A percentile compares a stretch with the other conserved stretches of the same genome.
Conservation (phyloP, 2,797 vertebrate genomes). For the Siniperca undulata region DNA sequence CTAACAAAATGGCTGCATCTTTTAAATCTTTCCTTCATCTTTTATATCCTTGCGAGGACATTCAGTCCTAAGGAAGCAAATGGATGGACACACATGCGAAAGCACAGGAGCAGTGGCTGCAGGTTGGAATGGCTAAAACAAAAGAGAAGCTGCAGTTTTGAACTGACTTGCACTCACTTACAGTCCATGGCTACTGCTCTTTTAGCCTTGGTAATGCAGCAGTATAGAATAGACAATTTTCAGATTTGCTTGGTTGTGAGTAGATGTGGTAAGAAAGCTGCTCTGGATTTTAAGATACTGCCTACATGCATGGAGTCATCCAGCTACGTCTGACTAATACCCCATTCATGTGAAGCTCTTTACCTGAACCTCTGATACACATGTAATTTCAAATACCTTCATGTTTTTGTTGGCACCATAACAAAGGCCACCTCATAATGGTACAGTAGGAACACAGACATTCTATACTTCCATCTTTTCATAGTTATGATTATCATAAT, state of each 20-base stretch:
- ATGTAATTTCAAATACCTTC: neutral
- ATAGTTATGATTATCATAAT: neutral
- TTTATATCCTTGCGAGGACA: neutral
- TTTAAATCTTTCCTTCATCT: neutral
- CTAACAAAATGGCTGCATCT: neutral
- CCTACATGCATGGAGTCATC: constrained; percentile 9
- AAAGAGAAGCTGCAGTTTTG: neutral
- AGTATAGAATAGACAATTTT: neutral
- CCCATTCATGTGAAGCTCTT: neutral
- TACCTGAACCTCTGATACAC: neutral
- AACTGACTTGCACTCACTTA: neutral
- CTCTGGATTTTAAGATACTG: constrained; percentile 19
- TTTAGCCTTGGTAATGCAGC: constrained; percentile 8
- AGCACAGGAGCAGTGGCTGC: neutral
- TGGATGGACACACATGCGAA: neutral
- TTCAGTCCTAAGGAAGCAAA: neutral
- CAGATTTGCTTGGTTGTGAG: neutral
- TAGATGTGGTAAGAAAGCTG: constrained; percentile 22
- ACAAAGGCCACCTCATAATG: neutral
- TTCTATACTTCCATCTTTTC: neutral
- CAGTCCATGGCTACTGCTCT: neutral
- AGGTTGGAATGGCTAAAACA: neutral
- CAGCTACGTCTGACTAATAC: neutral
- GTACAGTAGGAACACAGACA: neutral
- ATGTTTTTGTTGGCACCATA: neutral